phyloP scores from a whole-genome alignment of 2,797 vertebrate species.

The Rhinatrema bivittatum region DNA sequence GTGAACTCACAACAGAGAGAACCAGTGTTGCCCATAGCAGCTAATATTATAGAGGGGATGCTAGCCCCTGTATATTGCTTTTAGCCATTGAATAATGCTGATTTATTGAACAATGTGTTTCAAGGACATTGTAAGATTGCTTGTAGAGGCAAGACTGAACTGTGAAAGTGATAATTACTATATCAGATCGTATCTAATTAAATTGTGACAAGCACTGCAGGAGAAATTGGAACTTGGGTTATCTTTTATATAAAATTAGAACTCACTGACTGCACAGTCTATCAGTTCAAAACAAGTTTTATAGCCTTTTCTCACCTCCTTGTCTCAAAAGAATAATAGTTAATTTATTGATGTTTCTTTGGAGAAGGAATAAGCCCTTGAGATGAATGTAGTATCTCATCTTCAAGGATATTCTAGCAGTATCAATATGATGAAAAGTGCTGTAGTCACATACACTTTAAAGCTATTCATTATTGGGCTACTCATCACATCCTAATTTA shows the following conservation, averaged over 20 bases:
- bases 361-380: background rate
- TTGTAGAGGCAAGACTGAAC: slow-evolving; percentile 32
- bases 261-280: too few species aligned
- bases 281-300: slow-evolving; percentile 26
- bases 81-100: slow-evolving; percentile 38
- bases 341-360: slow-evolving; percentile 10
- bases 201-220: slow-evolving; percentile 40
- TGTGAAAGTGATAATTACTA: slow-evolving; percentile 41
- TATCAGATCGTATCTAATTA: slow-evolving; percentile 47
- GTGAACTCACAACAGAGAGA: too few species aligned
- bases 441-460: background rate
- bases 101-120: slow-evolving; percentile 35
- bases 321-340: slow-evolving; percentile 16
- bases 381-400: background rate
- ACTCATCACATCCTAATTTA: background rate
- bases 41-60: too few species aligned
- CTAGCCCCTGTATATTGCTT: slow-evolving; percentile 33
- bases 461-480: slow-evolving; percentile 17
- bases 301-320: slow-evolving; percentile 7
- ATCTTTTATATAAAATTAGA: slow-evolving; percentile 33
- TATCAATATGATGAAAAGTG: too few species aligned
- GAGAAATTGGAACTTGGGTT: slow-evolving; percentile 32
- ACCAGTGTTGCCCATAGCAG: too few species aligned
- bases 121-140: slow-evolving; percentile 39
- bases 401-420: too few species aligned